Evolutionary conservation across 2,888 invertebrate species (phyloP), one percentile per base, ranked within the genome.

Genomic region (Crossocerus cetratus): DNA sequence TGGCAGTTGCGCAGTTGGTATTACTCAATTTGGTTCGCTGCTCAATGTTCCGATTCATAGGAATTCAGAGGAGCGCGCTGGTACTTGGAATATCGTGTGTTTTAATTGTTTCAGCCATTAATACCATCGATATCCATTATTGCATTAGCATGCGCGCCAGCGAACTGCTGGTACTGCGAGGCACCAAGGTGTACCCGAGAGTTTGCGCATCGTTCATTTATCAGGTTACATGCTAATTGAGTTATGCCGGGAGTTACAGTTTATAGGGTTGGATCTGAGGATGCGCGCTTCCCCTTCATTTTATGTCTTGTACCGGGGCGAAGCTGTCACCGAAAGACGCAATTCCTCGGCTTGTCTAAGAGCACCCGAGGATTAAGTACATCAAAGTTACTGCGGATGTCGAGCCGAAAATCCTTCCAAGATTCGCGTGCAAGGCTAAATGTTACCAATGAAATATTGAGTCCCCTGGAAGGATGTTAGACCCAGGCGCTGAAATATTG

Each of bases 221-320:
- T 84, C 76, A 76, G 76, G 77, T 83, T 83, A 80, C 77, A 74
- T 69, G 78, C 80, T 83, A 84, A 83, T 84, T 76, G 79, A 77
- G 74, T 75, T 77, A 71, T 8, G 43, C 32, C 43, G 66, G 66
- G 72, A 78, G 76, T 79, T 78, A 69, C 67, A 60, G 72, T 75
- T 79, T 72, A 66, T 69, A 68, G 49, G 49, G 53, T 23, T 43
- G 53, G 55, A 45, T 73, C 62, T 64, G 69, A 57, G 66, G 68
- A 67, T 43, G 67, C 67, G 42, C 16, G 45, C 54, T 49, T 49
- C 21, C 42, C 49, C 22, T 14, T 23, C 16, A 22, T 56, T 63
- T 23, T 63, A 63, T 13, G 44, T 13, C 44, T 45, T 20, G 5
- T 18, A 32, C 43, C 63, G 42, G n/a, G 42, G 14, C 58, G 20